These are phyloP conservation scores for Apostichopus parvimensis DNA, from an alignment of 35 echinoderm and acorn worm genomes.

Conservation along the genomic window DNA sequence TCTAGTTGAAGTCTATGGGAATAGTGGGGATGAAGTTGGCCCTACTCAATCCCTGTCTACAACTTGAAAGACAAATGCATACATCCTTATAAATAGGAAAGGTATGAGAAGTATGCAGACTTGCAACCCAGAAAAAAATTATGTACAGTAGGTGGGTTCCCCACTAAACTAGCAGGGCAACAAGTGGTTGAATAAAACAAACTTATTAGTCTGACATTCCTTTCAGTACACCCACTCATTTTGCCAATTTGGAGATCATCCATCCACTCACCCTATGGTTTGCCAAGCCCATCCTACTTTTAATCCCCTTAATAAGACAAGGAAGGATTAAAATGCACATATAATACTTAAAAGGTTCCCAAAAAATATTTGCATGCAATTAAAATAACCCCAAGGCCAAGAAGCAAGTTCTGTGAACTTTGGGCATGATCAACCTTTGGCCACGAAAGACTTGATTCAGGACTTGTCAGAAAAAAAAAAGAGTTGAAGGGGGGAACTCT, in stretches of 20 bases:
- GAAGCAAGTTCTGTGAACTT: too few relatives aligned
- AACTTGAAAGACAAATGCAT: background rate
- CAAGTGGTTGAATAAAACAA: slow-evolving; percentile 42
- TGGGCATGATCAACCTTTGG: too few relatives aligned
- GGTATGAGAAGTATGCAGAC: background rate
- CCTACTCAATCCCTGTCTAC: background rate
- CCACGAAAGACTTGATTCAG: too few relatives aligned
- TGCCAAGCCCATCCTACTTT: too few relatives aligned
- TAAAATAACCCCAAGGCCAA: too few relatives aligned
- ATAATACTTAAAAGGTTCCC: too few relatives aligned
- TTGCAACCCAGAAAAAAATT: background rate
- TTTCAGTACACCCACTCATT: slow-evolving; percentile 24
- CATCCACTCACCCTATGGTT: too few relatives aligned
- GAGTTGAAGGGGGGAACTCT: background rate
- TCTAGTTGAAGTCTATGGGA: too few relatives aligned
- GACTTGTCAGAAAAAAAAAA: too few relatives aligned
- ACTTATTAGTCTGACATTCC: background rate
- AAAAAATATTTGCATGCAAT: too few relatives aligned
- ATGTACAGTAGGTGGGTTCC: slow-evolving; percentile 16
- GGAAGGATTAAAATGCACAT: background rate
- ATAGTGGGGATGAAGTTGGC: background rate
- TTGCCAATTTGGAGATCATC: too few relatives aligned
- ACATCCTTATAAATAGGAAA: background rate
- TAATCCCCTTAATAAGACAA: too few relatives aligned
- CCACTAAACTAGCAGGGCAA: background rate